phyloP scores from a whole-genome alignment of 2,888 invertebrate genomes.

The Oeneis ivallda region DNA sequence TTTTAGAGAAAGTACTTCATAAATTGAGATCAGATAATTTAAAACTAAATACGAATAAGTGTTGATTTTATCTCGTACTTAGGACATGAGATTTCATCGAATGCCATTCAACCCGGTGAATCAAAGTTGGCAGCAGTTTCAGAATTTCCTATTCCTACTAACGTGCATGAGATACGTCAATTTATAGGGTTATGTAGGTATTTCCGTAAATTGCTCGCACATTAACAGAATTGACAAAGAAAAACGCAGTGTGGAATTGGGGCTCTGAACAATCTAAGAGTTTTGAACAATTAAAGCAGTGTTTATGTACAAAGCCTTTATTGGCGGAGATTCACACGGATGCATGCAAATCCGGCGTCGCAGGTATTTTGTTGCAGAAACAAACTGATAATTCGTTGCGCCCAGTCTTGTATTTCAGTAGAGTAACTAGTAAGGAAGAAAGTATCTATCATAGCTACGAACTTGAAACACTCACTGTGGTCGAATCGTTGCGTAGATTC shows the following conservation, averaged over 20 bases:
- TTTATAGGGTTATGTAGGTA: too few relatives aligned
- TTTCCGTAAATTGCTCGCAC: too few relatives aligned
- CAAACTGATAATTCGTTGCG: constrained; percentile 34
- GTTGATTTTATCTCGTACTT: constrained; percentile 42
- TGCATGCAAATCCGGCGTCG: constrained; percentile 39
- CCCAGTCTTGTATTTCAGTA: constrained; percentile 45
- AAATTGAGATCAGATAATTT: too few relatives aligned
- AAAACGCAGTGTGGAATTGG: constrained; percentile 41
- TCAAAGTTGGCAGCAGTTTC: constrained; percentile 40
- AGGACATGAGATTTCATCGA: constrained; percentile 41
- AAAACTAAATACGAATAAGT: too few relatives aligned
- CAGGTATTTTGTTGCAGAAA: constrained; percentile 46
- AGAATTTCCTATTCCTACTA: too few relatives aligned
- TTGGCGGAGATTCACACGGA: constrained; percentile 27
- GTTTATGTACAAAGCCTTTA: too few relatives aligned
- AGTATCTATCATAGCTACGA: too few relatives aligned
- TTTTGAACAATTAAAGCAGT: constrained; percentile 38
- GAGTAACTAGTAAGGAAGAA: too few relatives aligned
- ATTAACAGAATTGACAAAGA: constrained; percentile 42
- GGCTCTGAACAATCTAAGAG: constrained; percentile 28
- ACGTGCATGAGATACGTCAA: too few relatives aligned
- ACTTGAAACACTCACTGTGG: too few relatives aligned
- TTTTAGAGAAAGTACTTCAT: too few relatives aligned
- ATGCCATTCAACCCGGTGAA: constrained; percentile 40
- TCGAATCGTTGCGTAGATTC: too few relatives aligned